Conservation (phyloP, 2,888 invertebrate species). For the Neoascia interrupta region DNA sequence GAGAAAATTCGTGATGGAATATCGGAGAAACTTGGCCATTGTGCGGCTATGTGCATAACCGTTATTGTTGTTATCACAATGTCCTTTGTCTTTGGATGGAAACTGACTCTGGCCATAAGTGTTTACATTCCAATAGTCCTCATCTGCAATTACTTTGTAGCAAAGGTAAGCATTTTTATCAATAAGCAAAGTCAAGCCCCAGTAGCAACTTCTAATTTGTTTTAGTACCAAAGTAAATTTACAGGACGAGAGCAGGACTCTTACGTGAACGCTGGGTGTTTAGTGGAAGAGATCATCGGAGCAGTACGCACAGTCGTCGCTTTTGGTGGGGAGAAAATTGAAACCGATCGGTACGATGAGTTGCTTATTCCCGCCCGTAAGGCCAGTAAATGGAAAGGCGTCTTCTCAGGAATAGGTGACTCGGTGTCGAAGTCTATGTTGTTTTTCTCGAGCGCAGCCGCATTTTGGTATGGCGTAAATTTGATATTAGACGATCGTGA, state of each 20-base stretch:
- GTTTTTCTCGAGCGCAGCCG: constrained; percentile 85
- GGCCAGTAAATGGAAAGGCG: constrained; percentile 83
- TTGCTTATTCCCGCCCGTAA: constrained; percentile 82
- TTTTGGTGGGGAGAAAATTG: constrained; percentile 87
- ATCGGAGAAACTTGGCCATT: constrained; percentile 89
- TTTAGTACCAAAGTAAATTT: constrained; percentile 83
- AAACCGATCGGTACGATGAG: constrained; percentile 81
- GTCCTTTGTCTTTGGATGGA: constrained; percentile 90
- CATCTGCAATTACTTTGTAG: constrained; percentile 85
- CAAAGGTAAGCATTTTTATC: constrained; percentile 84
- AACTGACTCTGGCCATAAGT: constrained; percentile 88
- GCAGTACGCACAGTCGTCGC: constrained; percentile 88
- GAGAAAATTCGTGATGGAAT: constrained; percentile 90
- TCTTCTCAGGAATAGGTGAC: constrained; percentile 85
- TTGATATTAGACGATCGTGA: constrained; percentile 84
- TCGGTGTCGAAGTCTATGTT: constrained; percentile 87
- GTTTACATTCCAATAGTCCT: constrained; percentile 88
- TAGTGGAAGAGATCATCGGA: constrained; percentile 88
- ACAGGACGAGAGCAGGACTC: constrained; percentile 84
- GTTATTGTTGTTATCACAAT: constrained; percentile 77
- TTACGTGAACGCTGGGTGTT: constrained; percentile 87
- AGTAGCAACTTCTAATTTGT: background rate
- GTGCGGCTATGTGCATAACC: constrained; percentile 83
- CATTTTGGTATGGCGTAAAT: constrained; percentile 89
- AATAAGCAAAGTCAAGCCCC: no score